phyloP scores from a whole-genome alignment of 2,888 invertebrate species.

The Arenicola marina region DNA sequence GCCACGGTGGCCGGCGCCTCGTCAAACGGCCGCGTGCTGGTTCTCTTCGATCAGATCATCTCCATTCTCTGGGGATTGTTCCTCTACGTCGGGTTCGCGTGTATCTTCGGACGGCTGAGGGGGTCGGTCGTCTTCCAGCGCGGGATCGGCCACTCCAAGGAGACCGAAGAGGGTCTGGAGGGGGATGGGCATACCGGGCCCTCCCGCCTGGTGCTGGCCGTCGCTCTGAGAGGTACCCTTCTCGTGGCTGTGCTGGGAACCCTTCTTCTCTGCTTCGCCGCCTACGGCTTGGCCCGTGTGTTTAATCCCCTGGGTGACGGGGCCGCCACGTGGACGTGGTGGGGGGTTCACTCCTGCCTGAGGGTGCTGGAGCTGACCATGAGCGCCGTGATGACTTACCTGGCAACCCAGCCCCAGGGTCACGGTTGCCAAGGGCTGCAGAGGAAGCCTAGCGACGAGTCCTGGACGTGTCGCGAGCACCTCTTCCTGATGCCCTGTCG shows the following conservation, averaged over 20 bases:
- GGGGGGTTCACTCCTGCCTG: slow-evolving; percentile 87
- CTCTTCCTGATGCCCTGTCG: no score
- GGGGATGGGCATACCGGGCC: no score
- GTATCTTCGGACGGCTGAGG: slow-evolving; percentile 50
- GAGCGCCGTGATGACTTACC: slow-evolving; percentile 80
- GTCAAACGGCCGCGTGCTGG: slow-evolving; percentile 40
- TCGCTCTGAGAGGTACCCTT: slow-evolving; percentile 87
- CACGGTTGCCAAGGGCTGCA: slow-evolving; percentile 20
- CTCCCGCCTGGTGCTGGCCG: slow-evolving; percentile 74
- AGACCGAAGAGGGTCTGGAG: no score
- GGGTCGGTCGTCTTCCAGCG: no score
- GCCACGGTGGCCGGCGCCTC: slow-evolving; percentile 68
- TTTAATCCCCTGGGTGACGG: slow-evolving; percentile 53
- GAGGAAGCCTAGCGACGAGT: not conserved
- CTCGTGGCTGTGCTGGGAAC: slow-evolving; percentile 84
- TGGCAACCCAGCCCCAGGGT: slow-evolving; percentile 71
- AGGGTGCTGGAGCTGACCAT: slow-evolving; percentile 86
- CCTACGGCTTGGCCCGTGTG: slow-evolving; percentile 78
- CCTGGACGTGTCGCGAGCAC: no score
- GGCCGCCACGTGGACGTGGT: slow-evolving; percentile 79
- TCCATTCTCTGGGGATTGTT: slow-evolving; percentile 84
- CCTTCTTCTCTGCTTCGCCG: slow-evolving; percentile 79
- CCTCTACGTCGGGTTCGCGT: slow-evolving; percentile 80
- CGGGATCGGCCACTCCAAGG: no score
- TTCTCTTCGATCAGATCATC: slow-evolving; percentile 72